These are phyloP conservation scores for Onchidella celtica DNA, from an alignment of 2,888 invertebrate genomes.

Conservation along the genomic window DNA sequence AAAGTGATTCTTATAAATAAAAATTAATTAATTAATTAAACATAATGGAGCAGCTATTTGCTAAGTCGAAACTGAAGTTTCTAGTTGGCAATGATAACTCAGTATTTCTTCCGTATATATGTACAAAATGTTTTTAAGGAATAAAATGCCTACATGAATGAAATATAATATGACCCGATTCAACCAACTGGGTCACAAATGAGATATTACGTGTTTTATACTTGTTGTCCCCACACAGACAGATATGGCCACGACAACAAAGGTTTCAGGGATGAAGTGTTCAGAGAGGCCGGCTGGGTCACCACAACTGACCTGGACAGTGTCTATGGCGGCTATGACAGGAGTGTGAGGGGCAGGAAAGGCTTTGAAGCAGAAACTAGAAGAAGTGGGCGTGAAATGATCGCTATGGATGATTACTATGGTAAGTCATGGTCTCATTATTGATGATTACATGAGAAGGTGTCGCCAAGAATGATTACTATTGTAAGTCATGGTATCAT, in stretches of 20 bases:
- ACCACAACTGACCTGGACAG: neutral
- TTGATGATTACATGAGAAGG: too few species aligned
- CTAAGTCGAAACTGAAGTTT: too few species aligned
- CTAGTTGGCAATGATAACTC: too few species aligned
- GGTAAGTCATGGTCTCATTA: neutral
- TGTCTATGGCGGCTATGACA: neutral
- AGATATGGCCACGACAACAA: neutral
- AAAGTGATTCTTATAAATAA: too few species aligned
- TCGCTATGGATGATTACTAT: constrained; percentile 9
- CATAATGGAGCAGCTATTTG: too few species aligned
- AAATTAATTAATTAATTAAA: too few species aligned
- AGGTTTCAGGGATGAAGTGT: neutral
- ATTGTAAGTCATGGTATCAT: too few species aligned
- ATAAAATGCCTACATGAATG: too few species aligned
- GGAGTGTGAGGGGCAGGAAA: neutral
- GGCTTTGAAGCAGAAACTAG: neutral
- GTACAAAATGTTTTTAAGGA: neutral
- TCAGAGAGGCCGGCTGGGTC: constrained; percentile 6
- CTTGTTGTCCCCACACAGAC: neutral
- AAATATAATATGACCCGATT: too few species aligned
- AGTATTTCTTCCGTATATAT: neutral
- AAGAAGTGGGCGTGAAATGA: neutral
- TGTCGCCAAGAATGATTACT: too few species aligned
- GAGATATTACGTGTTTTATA: too few species aligned
- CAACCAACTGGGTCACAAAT: too few species aligned